Percentiles rank a stretch among this genome's conserved stretches.
Conservation (phyloP, 2,113 vertebrate genomes). For the Paralichthys olivaceus region DNA sequence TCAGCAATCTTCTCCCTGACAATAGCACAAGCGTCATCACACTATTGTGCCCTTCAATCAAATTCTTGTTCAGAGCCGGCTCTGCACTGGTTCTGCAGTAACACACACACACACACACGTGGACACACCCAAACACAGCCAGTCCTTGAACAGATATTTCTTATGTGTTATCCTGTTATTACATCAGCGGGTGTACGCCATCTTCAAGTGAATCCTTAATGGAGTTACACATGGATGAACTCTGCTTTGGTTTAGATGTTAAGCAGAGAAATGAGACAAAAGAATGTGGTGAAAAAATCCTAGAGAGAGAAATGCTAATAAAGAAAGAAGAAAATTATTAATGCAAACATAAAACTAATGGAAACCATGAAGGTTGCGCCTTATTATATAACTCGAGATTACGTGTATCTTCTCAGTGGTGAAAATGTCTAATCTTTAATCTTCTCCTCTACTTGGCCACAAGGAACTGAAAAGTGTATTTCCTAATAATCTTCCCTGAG, state of each 20-base stretch:
- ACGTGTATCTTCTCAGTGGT: neutral
- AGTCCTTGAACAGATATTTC: neutral
- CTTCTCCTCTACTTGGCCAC: too few species aligned
- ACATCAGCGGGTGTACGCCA: slow-evolving; percentile 12
- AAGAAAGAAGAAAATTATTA: neutral
- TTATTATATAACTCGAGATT: neutral
- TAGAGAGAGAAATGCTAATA: neutral
- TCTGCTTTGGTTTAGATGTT: slow-evolving; percentile 22
- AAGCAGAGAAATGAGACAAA: neutral
- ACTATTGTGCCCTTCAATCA: slow-evolving; percentile 25
- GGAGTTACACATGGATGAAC: slow-evolving; percentile 16
- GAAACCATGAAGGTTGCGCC: neutral
- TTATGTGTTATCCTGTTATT: slow-evolving; percentile 12
- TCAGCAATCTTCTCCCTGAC: slow-evolving; percentile 35
- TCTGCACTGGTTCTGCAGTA: neutral
- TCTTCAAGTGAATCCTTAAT: slow-evolving; percentile 10
- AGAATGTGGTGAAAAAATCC: neutral
- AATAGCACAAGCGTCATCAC: slow-evolving; percentile 22
- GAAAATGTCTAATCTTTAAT: neutral
- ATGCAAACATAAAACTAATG: neutral
- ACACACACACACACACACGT: neutral
- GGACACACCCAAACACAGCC: slow-evolving; percentile 1
- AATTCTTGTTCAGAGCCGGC: slow-evolving; percentile 4
- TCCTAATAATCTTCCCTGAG: neutral
- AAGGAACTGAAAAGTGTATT: too few species aligned